phyloP scores from a whole-genome alignment of 2,888 invertebrate genomes.

The Cloeon dipterum region DNA sequence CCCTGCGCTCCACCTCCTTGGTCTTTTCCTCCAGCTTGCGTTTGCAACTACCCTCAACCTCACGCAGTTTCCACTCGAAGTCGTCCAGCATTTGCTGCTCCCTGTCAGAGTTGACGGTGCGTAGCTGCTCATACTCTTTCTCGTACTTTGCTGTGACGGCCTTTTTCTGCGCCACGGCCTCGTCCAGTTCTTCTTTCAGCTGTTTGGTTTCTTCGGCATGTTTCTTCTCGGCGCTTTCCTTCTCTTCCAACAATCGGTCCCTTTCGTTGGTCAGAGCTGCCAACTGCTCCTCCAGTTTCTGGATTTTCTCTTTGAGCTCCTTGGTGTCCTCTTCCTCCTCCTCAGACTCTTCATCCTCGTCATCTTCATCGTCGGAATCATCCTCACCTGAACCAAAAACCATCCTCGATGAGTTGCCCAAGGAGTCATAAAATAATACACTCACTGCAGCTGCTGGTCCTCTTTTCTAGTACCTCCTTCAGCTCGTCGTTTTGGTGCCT shows the following conservation, averaged over 20 bases:
- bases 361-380: not conserved
- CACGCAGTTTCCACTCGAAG: slow-evolving; percentile 65
- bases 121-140: slow-evolving; percentile 39
- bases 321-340: not conserved
- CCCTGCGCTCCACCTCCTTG: slow-evolving; percentile 9
- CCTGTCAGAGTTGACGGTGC: slow-evolving; percentile 37
- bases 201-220: slow-evolving; percentile 24
- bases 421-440: not conserved
- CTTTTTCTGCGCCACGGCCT: slow-evolving; percentile 32
- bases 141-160: slow-evolving; percentile 35
- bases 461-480: slow-evolving; percentile 31
- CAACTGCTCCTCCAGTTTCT: slow-evolving; percentile 8
- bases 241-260: slow-evolving; percentile 23
- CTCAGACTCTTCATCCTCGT: not conserved
- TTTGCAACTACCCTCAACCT: slow-evolving; percentile 46
- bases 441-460: not conserved
- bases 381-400: too few relatives aligned
- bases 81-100: slow-evolving; percentile 53
- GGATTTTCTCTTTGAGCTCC: slow-evolving; percentile 7
- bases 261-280: slow-evolving; percentile 15
- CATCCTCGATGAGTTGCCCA: too few relatives aligned
- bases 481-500: slow-evolving; percentile 32
- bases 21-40: slow-evolving; percentile 27
- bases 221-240: slow-evolving; percentile 14
- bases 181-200: slow-evolving; percentile 30